Base-by-base conservation (phyloP, 2,797 vertebrate genomes). In the Hozukius guyotensis region DNA sequence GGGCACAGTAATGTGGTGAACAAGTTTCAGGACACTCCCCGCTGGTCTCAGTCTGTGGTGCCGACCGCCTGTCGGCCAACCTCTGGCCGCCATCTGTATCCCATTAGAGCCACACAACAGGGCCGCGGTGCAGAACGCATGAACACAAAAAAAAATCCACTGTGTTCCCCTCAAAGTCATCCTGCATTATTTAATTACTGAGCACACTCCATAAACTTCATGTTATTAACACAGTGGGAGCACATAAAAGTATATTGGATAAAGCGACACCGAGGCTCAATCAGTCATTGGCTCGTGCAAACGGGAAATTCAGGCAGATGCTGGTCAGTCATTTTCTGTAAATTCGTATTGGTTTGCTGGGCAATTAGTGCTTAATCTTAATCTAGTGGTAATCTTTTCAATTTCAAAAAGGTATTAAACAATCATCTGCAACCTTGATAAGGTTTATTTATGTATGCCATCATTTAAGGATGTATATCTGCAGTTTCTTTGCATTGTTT, bases 41-140 rank as follows among this genome's bases (percentile, higher is more conserved):
- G 87, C 92, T 84, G 88, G 74, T 87, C 80, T 72, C 78, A 72
- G 91, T 87, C 90, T 91, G 89, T 73, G 62, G 82, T 81, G 88
- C 83, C 78, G 91, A 88, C 92, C 88, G 87, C 92, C 81, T 81
- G 86, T 83, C 82, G 83, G 79, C 88, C 88, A 82, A 92, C 86
- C 87, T 72, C 89, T 90, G 91, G 81, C 85, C 77, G 0, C 88
- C 93, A 95, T 95, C 94, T 96, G 95, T 24, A 85, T 90, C 88
- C 87, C 85, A 94, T 96, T 95, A 96, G 77, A 85, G 83, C 81
- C 84, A 76, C 84, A 76, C 90, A 62, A 91, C 86, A 88, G 90
- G 86, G 75, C 85, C 49, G 29, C 3, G 63, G 72, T 78, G 88
- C 85, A 84, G 78, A 76, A 78, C 13, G 52, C 76, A 80, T 42